A percentile compares a stretch with the other conserved stretches of the same genome.
These are phyloP conservation scores for Heteronetta atricapilla DNA, from an alignment of 2,113 vertebrate species.

Conservation along the genomic window DNA sequence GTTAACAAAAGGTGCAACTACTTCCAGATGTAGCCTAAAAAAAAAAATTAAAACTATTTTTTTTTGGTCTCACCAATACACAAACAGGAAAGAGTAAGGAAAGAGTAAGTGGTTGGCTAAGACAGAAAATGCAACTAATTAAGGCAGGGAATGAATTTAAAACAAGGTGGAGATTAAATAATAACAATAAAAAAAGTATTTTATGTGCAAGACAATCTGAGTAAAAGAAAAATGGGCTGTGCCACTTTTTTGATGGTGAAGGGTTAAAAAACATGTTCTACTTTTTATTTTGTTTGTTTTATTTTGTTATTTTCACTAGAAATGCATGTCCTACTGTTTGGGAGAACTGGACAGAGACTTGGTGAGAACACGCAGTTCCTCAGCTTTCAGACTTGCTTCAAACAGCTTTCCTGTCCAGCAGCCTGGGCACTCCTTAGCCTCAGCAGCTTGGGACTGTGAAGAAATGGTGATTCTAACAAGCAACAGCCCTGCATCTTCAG, in stretches of 20 bases:
- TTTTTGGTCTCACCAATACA: not conserved
- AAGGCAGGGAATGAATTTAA: not conserved
- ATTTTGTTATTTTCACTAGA: not conserved
- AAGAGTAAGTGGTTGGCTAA: not conserved
- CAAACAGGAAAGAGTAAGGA: not conserved
- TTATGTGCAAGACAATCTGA: not conserved
- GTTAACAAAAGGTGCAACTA: not conserved
- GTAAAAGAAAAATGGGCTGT: not conserved
- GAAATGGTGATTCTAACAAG: not conserved
- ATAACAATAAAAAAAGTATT: not conserved
- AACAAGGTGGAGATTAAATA: not conserved
- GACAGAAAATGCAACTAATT: not conserved
- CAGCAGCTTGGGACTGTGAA: not conserved
- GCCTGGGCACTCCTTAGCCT: not conserved
- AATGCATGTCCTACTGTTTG: not conserved
- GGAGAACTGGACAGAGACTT: not conserved
- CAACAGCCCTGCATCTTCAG: not conserved
- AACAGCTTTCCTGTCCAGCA: not conserved
- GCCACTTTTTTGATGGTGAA: not conserved
- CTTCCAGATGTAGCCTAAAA: not conserved
- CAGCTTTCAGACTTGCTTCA: not conserved
- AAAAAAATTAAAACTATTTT: not conserved
- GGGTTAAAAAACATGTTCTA: not conserved
- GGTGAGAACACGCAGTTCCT: not conserved
- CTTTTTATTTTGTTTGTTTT: not conserved